phyloP scores from a whole-genome alignment of 1,140 invertebrate genomes.

The Bombus vancouverensis region DNA sequence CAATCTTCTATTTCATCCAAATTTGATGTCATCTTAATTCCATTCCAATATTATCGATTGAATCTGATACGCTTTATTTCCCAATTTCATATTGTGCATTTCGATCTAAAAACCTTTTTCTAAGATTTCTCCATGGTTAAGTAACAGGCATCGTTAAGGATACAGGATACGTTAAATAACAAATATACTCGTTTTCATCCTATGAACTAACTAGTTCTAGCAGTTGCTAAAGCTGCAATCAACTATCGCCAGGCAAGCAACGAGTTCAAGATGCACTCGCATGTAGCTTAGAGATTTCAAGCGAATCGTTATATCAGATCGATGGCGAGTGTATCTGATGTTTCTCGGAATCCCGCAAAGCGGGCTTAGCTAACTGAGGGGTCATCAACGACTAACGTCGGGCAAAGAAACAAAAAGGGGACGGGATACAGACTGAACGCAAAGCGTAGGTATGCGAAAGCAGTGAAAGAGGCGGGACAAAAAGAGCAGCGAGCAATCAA shows the following conservation, averaged over 20 bases:
- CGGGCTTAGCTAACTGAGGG: not conserved
- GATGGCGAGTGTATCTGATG: not conserved
- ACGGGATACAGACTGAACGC: not conserved
- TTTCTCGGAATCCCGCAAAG: not conserved
- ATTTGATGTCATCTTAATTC: not conserved
- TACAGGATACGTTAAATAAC: not conserved
- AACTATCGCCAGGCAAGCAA: not conserved
- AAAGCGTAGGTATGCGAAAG: not conserved
- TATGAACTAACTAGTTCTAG: not conserved
- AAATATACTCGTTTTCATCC: not conserved
- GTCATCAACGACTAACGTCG: not conserved
- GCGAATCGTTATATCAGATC: constrained; percentile 11
- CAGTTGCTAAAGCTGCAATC: not conserved
- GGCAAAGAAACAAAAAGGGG: not conserved
- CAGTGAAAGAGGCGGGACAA: not conserved
- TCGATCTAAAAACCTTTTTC: too few species aligned
- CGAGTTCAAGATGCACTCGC: not conserved
- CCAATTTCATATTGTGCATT: not conserved
- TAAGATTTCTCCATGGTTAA: too few species aligned
- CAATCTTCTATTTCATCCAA: not conserved
- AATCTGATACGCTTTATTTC: not conserved
- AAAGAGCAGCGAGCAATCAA: not conserved
- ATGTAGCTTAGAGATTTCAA: not conserved
- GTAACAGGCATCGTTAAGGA: not conserved
- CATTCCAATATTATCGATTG: not conserved